A percentile compares a stretch with the other conserved stretches of the same genome.
These are phyloP conservation scores for Scotopteryx bipunctaria DNA, from an alignment of 2,888 invertebrate species.

Conservation along the genomic window DNA sequence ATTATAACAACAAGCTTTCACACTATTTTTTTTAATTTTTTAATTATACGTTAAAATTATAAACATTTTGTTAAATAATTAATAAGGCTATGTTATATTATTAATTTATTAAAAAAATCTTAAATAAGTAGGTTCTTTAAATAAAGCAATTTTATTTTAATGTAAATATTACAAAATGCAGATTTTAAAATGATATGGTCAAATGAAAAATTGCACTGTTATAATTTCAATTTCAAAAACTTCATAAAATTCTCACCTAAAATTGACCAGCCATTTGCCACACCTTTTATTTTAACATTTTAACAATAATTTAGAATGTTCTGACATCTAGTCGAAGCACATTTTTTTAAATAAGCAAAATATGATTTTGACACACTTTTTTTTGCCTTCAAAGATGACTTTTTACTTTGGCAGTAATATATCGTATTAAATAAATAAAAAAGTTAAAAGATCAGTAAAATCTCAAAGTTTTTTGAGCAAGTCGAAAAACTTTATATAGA, in stretches of 20 bases:
- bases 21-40: constrained; percentile 31
- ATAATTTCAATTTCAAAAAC: constrained; percentile 21
- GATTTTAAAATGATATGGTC: constrained; percentile 23
- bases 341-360: constrained; percentile 36
- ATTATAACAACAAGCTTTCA: constrained; percentile 66
- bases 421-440: constrained; percentile 2
- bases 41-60: constrained; percentile 1
- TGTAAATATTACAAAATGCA: constrained; percentile 11
- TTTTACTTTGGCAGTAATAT: constrained; percentile 58
- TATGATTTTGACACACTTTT: constrained; percentile 53
- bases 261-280: constrained; percentile 64
- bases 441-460: background rate
- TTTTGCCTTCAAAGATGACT: constrained; percentile 39
- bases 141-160: background rate
- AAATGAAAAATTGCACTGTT: constrained; percentile 24
- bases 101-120: background rate
- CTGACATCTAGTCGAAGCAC: constrained; percentile 40
- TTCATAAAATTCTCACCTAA: constrained; percentile 52
- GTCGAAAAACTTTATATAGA: constrained; percentile 16
- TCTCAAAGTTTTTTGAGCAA: constrained; percentile 33
- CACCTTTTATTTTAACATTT: constrained; percentile 28
- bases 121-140: background rate
- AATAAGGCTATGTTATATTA: constrained; percentile 12
- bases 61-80: constrained; percentile 2
- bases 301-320: constrained; percentile 68